A percentile compares a stretch with the other conserved stretches of the same genome.
phyloP scores from a whole-genome alignment of 2,797 vertebrate species.

The Todus mexicanus region DNA sequence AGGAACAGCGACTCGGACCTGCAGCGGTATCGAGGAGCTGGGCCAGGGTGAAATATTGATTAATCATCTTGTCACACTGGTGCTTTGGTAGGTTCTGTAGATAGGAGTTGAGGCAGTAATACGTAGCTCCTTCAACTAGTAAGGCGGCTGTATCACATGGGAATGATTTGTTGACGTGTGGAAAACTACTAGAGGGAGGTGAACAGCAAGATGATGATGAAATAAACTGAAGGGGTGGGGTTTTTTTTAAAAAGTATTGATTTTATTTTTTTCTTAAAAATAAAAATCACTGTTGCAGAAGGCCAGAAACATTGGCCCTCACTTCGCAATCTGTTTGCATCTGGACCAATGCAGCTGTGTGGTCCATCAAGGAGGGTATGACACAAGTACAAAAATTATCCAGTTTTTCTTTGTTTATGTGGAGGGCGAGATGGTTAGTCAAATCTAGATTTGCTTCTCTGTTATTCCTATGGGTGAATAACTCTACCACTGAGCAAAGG shows the following conservation, averaged over 20 bases:
- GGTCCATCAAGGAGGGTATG: not conserved
- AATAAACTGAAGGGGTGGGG: not conserved
- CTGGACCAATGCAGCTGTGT: not conserved
- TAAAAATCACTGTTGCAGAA: not conserved
- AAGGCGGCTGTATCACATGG: not conserved
- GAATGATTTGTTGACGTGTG: not conserved
- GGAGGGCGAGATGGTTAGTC: not conserved
- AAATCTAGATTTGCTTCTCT: not conserved
- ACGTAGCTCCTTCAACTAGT: not conserved
- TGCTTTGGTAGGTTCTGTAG: not conserved
- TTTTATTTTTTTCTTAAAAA: not conserved
- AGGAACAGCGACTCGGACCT: not conserved
- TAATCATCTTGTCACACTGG: conserved; percentile 33
- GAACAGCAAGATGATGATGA: conserved; percentile 7
- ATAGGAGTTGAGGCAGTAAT: conserved; percentile 8
- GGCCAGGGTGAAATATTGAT: conserved; percentile 46
- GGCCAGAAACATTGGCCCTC: not conserved
- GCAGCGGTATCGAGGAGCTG: not conserved
- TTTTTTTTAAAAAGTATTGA: not conserved
- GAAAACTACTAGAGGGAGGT: not conserved
- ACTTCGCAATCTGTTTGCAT: not conserved
- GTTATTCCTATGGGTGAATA: not conserved
- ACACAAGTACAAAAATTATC: not conserved
- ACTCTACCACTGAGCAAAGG: not conserved
- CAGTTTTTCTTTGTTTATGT: not conserved